Percentiles rank a stretch among this genome's conserved stretches.
Evolutionary conservation across 1,140 invertebrate genomes (phyloP).

Genomic region (Whitmania pigra): DNA sequence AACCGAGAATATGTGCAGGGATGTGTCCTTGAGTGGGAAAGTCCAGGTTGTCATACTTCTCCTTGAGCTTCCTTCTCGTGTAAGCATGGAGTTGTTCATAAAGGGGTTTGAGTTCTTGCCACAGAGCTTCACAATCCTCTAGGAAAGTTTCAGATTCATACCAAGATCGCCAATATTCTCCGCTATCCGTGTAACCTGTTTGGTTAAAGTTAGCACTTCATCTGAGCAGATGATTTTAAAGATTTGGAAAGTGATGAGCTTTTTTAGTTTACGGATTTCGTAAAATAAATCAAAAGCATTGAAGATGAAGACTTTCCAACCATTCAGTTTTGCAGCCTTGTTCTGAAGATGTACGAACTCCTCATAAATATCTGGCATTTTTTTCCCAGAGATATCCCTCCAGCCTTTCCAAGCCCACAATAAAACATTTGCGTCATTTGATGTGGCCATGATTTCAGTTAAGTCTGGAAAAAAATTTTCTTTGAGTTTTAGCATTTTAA

Average conservation of each 20-base stretch:
- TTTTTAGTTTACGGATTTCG: too few species aligned
- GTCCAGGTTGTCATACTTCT: slow-evolving; percentile 43
- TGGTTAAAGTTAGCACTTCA: too few species aligned
- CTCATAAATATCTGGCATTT: slow-evolving; percentile 59
- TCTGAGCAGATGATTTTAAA: too few species aligned
- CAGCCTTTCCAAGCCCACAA: slow-evolving; percentile 56
- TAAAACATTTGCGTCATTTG: slow-evolving; percentile 28
- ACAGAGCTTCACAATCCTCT: slow-evolving; percentile 58
- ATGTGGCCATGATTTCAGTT: slow-evolving; percentile 30
- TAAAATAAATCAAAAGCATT: too few species aligned
- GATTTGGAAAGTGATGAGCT: too few species aligned
- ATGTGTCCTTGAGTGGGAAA: slow-evolving; percentile 55
- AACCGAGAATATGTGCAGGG: slow-evolving; percentile 67
- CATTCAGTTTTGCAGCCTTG: slow-evolving; percentile 64
- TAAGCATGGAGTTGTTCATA: slow-evolving; percentile 77
- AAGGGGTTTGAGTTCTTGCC: slow-evolving; percentile 65
- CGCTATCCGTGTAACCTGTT: slow-evolving; percentile 50
- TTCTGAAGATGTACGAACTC: slow-evolving; percentile 65
- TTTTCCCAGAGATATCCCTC: slow-evolving; percentile 58
- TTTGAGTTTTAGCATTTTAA: neutral
- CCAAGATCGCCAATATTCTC: slow-evolving; percentile 48
- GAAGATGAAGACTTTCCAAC: slow-evolving; percentile 41
- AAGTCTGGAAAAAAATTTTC: slow-evolving; percentile 28
- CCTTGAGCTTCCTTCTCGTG: slow-evolving; percentile 62
- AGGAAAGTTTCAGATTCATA: slow-evolving; percentile 26